Evolutionary conservation across 2,113 vertebrate species (phyloP).

Genomic region (Paradoxurus hermaphroditus): DNA sequence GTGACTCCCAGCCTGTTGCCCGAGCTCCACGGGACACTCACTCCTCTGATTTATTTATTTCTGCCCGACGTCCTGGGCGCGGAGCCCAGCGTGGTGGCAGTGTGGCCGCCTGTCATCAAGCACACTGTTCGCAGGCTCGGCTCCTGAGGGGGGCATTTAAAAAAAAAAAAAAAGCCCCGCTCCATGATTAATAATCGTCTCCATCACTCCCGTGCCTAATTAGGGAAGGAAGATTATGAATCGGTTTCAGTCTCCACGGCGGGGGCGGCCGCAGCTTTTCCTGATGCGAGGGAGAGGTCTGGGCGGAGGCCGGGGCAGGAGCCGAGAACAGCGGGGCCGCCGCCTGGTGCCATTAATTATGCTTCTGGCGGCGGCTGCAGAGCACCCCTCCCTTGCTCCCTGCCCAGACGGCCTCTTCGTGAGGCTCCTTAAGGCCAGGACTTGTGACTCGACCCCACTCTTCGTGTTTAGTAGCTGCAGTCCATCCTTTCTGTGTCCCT

Average conservation of each 20-base stretch:
- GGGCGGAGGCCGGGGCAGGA: background rate
- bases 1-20: background rate
- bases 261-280: background rate
- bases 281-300: background rate
- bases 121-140: background rate
- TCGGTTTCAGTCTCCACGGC: background rate
- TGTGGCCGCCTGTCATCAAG: background rate
- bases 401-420: background rate
- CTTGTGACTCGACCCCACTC: background rate
- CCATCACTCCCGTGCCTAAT: conserved; percentile 35
- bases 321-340: background rate
- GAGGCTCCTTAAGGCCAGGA: background rate
- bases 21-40: background rate
- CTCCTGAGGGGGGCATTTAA: background rate
- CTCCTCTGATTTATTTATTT: background rate
- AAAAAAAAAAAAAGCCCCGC: background rate
- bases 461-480: background rate
- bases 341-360: background rate
- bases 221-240: conserved; percentile 52
- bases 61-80: background rate
- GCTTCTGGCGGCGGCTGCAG: background rate
- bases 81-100: background rate
- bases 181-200: conserved; percentile 57
- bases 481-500: background rate
- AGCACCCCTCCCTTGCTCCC: background rate